These are phyloP conservation scores for Rana temporaria DNA, from an alignment of 2,113 vertebrate genomes.

Conservation along the genomic window DNA sequence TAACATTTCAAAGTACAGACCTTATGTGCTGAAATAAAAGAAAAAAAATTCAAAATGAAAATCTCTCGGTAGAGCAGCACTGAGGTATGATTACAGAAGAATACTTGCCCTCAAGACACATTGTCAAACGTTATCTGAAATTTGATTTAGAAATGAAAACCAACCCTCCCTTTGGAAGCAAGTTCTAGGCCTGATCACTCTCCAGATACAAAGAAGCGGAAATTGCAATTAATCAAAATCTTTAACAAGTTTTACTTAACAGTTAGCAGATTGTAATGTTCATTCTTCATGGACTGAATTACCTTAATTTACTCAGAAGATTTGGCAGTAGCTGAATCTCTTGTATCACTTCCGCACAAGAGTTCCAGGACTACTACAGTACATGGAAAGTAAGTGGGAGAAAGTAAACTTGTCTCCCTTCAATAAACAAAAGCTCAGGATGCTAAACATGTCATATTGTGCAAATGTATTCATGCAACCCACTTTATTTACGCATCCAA, in stretches of 20 bases:
- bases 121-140: slow-evolving; percentile 23
- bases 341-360: not conserved
- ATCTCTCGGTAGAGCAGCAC: not conserved
- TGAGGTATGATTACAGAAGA: slow-evolving; percentile 30
- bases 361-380: not conserved
- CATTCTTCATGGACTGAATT: slow-evolving; percentile 18
- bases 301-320: slow-evolving; percentile 21
- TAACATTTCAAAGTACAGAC: not conserved
- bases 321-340: slow-evolving; percentile 10
- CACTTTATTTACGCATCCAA: too few relatives aligned
- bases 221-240: slow-evolving; percentile 50
- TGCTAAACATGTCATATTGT: not conserved
- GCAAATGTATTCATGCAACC: too few relatives aligned
- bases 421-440: not conserved
- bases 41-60: not conserved
- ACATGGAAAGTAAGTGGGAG: not conserved
- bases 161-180: slow-evolving; percentile 52
- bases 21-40: not conserved
- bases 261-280: slow-evolving; percentile 44
- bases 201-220: slow-evolving; percentile 49
- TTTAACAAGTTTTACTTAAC: slow-evolving; percentile 16
- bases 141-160: slow-evolving; percentile 46
- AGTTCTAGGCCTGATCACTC: slow-evolving; percentile 29
- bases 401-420: not conserved
- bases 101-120: slow-evolving; percentile 22